These are phyloP conservation scores for Craniophora ligustri DNA, from an alignment of 2,888 invertebrate species.

Conservation along the genomic window DNA sequence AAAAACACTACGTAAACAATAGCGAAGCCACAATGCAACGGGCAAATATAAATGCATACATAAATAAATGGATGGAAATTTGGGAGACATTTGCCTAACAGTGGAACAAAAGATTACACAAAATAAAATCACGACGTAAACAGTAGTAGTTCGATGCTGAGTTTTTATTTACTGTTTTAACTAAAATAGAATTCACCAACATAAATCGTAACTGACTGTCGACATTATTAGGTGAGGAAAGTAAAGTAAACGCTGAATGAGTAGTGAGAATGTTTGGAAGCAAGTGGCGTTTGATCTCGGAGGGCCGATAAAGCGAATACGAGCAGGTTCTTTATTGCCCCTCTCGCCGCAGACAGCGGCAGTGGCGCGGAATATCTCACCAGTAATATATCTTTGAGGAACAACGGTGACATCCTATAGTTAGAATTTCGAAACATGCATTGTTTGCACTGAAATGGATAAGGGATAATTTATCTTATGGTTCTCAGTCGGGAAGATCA, in stretches of 20 bases:
- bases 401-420: neutral
- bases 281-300: constrained; percentile 35
- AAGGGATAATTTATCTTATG: neutral
- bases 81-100: too few species aligned
- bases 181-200: constrained; percentile 10
- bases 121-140: too few species aligned
- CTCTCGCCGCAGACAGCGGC: constrained; percentile 29
- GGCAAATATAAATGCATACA: too few species aligned
- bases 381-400: constrained; percentile 14
- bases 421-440: neutral
- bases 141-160: too few species aligned
- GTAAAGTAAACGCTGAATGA: constrained; percentile 12
- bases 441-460: neutral
- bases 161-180: too few species aligned
- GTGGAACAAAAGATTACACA: too few species aligned
- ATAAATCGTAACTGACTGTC: constrained; percentile 8
- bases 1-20: too few species aligned
- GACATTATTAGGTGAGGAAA: constrained; percentile 9
- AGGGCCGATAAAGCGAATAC: constrained; percentile 44
- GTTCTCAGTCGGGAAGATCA: too few species aligned
- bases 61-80: too few species aligned
- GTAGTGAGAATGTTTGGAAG: constrained; percentile 19
- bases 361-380: constrained; percentile 24
- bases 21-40: too few species aligned
- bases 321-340: constrained; percentile 40